Evolutionary conservation across 2,888 invertebrate species (phyloP), one percentile per base, ranked within the genome.

Genomic region (Iselma pallidipennis): DNA sequence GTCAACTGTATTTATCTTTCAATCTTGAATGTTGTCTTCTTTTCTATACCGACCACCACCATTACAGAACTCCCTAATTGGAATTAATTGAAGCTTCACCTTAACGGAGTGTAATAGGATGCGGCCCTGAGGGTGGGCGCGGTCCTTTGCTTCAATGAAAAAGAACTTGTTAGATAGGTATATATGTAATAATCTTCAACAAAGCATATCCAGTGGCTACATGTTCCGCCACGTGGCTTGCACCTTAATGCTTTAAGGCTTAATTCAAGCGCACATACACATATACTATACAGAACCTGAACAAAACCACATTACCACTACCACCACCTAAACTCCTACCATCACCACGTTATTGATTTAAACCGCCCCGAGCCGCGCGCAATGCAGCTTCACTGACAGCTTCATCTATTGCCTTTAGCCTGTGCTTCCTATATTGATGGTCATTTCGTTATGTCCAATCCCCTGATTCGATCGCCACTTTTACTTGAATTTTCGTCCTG

Each of bases 391-490:
- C 69, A n/a, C n/a, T 71, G 74, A 74, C 72, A 71, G 71, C 74
- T 74, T 72, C 70, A 72, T 73, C 69, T 66, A 63, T 67, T 67
- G 61, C 64, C 66, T 64, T 66, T 54, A 61, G 53, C 31, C 45
- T 37, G n/a, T 54, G 12, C 16, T 56, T 66, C 62, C 61, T 65
- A 69, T 66, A 71, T 71, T 72, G 74, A 74, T 74, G 74, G 75
- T 74, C 75, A 74, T 74, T 76, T 74, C 70, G 75, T 75, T 76
- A 71, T 69, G 73, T 74, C 72, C 71, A 75, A 76, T 72, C 69
- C n/a, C n/a, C 67, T 65, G 70, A 74, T 75, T 73, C 74, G 72
- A 75, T 75, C 71, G 64, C 61, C 67, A 65, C 63, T 65, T 65
- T 59, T 56, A 58, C 50, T 56, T 57, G 62, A 60, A 59, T 60